Base-by-base conservation (phyloP, 2,797 vertebrate species). In the Mastacembelus armatus region DNA sequence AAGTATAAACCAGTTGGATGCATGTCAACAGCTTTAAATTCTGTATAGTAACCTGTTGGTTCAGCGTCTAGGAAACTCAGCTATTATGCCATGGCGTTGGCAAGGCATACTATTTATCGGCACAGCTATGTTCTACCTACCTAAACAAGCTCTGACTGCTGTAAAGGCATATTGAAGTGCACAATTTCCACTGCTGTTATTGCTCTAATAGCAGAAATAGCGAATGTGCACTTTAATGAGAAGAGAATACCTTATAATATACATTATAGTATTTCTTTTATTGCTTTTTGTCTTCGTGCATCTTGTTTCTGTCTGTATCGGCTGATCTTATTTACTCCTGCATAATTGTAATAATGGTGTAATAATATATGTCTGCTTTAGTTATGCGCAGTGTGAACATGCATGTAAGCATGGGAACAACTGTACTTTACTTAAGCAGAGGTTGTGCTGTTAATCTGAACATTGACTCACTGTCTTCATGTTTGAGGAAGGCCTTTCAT, bases 1-100 rank as follows among this genome's bases (percentile, higher is more conserved):
- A 42, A 50, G 44, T 54, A 51, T 35, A 45, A 59, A 63, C 60
- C 80, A 75, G 71, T 35, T 77, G 80, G 76, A 80, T 50, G 62
- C 66, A 32, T 35, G 61, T 73, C 61, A 74, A 48, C 72, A 51
- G 74, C 77, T 74, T 65, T 16, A 27, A 44, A 84, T 87, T 87
- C 73, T n/a, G 10, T 68, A 65, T 56, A 35, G 14, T 59, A 78
- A 73, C 71, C 74, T 57, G 79, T 86, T 86, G 83, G 77, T 72
- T 85, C 82, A 81, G 79, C 62, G 65, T 88, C 81, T 86, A 39
- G 81, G 74, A 51, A 62, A 83, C 83, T 79, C 72, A 47, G 79
- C 70, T 68, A 60, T 39, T 64, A 29, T 71, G 78, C 77, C 74
- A 74, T 64, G 51, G 26, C n/a, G 27, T 70, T 75, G 76, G 73